These are phyloP conservation scores for Bufo gargarizans DNA, from an alignment of 2,113 vertebrate genomes.

Conservation along the genomic window DNA sequence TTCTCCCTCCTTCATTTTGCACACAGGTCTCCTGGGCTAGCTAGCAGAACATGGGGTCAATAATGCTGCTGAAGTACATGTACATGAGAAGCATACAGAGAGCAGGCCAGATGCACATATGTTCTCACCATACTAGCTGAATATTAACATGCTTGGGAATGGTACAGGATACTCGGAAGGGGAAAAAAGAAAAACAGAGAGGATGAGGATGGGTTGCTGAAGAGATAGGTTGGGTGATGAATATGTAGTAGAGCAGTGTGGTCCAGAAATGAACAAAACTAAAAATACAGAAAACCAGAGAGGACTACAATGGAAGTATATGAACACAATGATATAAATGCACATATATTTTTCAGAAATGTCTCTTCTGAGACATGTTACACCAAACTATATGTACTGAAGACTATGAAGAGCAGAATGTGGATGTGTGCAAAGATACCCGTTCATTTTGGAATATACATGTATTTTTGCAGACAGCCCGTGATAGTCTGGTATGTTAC, in stretches of 20 bases:
- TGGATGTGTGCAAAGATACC: background rate
- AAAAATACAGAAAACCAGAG: too few species aligned
- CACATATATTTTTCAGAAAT: background rate
- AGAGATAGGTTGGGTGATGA: background rate
- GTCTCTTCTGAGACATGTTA: background rate
- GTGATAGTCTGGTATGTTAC: constrained; percentile 9
- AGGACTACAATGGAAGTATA: background rate
- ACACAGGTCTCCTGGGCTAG: constrained; percentile 39
- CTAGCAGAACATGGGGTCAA: constrained; percentile 23
- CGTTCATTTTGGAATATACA: background rate
- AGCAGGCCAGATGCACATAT: constrained; percentile 20
- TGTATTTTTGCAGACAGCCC: constrained; percentile 18
- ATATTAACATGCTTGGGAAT: constrained; percentile 31
- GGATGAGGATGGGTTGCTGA: background rate
- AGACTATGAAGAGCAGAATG: background rate
- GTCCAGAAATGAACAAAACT: background rate
- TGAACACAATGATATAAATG: background rate
- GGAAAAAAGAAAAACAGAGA: constrained; percentile 6
- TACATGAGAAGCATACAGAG: constrained; percentile 18
- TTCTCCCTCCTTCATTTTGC: constrained; percentile 24
- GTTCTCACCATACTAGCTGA: constrained; percentile 22
- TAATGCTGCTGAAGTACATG: constrained; percentile 36
- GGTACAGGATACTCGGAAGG: background rate
- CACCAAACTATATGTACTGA: background rate
- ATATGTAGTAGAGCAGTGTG: background rate